A percentile compares a stretch with the other conserved stretches of the same genome.
phyloP scores from a whole-genome alignment of 2,113 vertebrate genomes.

The Cygnus buccinator region DNA sequence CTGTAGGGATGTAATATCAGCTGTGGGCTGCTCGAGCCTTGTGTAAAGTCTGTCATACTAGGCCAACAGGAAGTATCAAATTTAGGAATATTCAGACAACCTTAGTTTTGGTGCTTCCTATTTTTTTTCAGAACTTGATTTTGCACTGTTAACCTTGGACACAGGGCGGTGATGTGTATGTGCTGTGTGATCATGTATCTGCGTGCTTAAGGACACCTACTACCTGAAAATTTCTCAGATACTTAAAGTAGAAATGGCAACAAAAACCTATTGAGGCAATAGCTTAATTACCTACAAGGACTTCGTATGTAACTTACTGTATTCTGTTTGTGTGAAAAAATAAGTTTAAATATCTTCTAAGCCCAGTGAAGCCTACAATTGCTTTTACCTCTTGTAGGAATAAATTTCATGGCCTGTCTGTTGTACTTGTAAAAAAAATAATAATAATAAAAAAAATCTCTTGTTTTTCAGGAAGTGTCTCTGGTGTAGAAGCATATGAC shows the following conservation, averaged over 20 bases:
- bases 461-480: neutral
- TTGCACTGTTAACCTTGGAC: neutral
- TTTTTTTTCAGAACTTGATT: neutral
- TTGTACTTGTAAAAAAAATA: neutral
- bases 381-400: neutral
- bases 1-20: neutral
- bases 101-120: neutral
- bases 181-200: neutral
- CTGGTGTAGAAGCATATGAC: neutral
- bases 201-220: neutral
- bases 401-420: neutral
- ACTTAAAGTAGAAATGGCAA: neutral
- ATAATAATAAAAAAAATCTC: neutral
- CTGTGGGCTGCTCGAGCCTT: neutral
- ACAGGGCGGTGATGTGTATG: neutral
- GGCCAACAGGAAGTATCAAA: neutral
- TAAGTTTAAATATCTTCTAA: neutral
- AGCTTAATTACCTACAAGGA: neutral
- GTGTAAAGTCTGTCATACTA: neutral
- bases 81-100: neutral
- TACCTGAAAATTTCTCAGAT: neutral
- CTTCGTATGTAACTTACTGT: neutral
- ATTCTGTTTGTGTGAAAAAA: neutral
- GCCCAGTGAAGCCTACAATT: neutral
- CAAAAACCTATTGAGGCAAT: neutral